Conservation (phyloP, 2,797 vertebrate genomes). For the Sebastes trivittatus region DNA sequence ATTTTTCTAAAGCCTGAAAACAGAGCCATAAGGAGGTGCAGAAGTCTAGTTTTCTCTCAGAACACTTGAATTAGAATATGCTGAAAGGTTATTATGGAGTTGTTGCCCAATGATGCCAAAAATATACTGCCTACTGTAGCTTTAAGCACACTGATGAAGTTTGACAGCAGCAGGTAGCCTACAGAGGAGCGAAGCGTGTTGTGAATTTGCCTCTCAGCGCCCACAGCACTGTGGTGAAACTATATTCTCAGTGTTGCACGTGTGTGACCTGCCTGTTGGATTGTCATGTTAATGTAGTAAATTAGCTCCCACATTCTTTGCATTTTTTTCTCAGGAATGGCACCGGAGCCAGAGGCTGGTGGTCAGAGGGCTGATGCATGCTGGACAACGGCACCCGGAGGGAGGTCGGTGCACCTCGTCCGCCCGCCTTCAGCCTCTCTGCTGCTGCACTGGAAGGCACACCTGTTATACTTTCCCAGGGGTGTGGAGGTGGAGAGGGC, state of each 20-base stretch:
- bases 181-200: not conserved
- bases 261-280: slow-evolving; percentile 29
- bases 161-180: not conserved
- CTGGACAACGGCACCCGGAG: slow-evolving; percentile 7
- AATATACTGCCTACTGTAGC: too few relatives aligned
- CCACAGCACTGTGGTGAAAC: not conserved
- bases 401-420: slow-evolving; percentile 25
- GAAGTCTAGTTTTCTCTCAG: too few relatives aligned
- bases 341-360: slow-evolving; percentile 22
- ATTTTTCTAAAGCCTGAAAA: too few relatives aligned
- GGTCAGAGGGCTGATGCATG: slow-evolving; percentile 55
- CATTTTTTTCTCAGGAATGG: slow-evolving; percentile 14
- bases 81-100: too few relatives aligned
- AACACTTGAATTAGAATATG: too few relatives aligned
- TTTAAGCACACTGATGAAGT: not conserved
- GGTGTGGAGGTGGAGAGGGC: slow-evolving; percentile 79
- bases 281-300: slow-evolving; percentile 40
- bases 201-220: not conserved
- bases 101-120: too few relatives aligned
- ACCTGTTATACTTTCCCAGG: slow-evolving; percentile 93
- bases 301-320: slow-evolving; percentile 46
- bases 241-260: not conserved
- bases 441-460: slow-evolving; percentile 83
- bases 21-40: too few relatives aligned
- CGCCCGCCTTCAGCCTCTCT: slow-evolving; percentile 27